These are phyloP conservation scores for Drosophila stalkeri DNA, from an alignment of 2,888 invertebrate species.

Conservation along the genomic window DNA sequence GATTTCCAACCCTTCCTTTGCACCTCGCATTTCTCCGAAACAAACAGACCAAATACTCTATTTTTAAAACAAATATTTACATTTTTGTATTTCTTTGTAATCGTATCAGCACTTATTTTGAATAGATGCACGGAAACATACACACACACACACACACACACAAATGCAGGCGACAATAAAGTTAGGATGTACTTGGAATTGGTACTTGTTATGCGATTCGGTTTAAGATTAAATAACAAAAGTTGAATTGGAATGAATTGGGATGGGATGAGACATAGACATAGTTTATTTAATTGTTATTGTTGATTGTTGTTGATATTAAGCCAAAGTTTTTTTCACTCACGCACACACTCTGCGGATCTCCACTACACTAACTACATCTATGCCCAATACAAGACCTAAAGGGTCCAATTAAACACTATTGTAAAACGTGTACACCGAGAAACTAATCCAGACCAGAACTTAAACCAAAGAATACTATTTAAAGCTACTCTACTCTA, in stretches of 20 bases:
- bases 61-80: slow-evolving; percentile 22
- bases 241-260: slow-evolving; percentile 32
- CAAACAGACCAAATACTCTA: slow-evolving; percentile 18
- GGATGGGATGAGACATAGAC: slow-evolving; percentile 21
- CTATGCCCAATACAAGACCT: slow-evolving; percentile 44
- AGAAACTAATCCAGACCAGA: slow-evolving; percentile 38
- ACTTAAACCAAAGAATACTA: slow-evolving; percentile 3
- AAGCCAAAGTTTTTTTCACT: slow-evolving; percentile 25
- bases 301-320: slow-evolving; percentile 68
- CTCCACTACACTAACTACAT: background rate
- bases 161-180: slow-evolving; percentile 73
- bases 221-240: slow-evolving; percentile 50
- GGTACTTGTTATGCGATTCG: slow-evolving; percentile 63
- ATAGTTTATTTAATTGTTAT: slow-evolving; percentile 57
- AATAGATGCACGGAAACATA: slow-evolving; percentile 35
- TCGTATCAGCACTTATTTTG: slow-evolving; percentile 42
- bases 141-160: slow-evolving; percentile 31
- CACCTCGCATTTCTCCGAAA: slow-evolving; percentile 9
- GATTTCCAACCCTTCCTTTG: slow-evolving; percentile 23
- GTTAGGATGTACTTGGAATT: slow-evolving; percentile 60
- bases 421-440: slow-evolving; percentile 71
- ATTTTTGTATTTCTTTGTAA: slow-evolving; percentile 38
- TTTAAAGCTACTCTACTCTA: slow-evolving; percentile 32
- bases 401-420: slow-evolving; percentile 60
- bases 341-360: background rate